Evolutionary conservation across 2,888 invertebrate genomes (phyloP).

Genomic region (Xestia sexstrigata): DNA sequence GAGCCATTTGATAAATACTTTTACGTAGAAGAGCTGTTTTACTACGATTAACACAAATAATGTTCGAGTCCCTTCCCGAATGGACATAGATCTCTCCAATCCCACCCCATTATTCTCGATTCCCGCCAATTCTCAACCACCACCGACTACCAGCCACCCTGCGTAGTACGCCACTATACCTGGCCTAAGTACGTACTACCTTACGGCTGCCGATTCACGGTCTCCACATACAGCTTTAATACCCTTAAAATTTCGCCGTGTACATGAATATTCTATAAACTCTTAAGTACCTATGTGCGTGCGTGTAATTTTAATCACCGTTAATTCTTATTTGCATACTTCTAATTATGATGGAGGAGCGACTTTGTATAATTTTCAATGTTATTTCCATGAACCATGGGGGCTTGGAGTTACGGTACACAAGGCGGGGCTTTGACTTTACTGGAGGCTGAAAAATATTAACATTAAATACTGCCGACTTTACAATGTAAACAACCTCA

Average conservation of each 20-base stretch:
- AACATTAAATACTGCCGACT: not conserved
- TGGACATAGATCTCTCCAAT: not conserved
- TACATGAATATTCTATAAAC: slow-evolving; percentile 57
- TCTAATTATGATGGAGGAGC: slow-evolving; percentile 49
- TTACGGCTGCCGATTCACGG: not conserved
- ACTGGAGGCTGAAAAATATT: rapidly evolving
- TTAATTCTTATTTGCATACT: slow-evolving; percentile 62
- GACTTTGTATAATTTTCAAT: slow-evolving; percentile 60
- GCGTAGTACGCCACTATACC: not conserved
- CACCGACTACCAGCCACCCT: not conserved
- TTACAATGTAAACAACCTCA: too few species aligned
- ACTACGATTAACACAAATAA: too few species aligned
- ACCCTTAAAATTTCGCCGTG: slow-evolving; percentile 5
- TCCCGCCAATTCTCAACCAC: not conserved
- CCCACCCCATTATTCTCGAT: too few species aligned
- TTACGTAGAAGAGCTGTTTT: too few species aligned
- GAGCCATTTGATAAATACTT: too few species aligned
- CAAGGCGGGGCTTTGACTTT: not conserved
- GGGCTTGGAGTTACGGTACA: not conserved
- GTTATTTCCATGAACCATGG: slow-evolving; percentile 25
- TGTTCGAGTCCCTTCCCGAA: too few species aligned
- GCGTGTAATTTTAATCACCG: slow-evolving; percentile 53
- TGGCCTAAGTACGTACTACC: too few species aligned
- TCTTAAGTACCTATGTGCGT: slow-evolving; percentile 42
- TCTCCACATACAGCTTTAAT: not conserved